Evolutionary conservation across 2,888 invertebrate genomes (phyloP), one percentile per base, ranked within the genome.

Genomic region (Hemistola chrysoprasaria): DNA sequence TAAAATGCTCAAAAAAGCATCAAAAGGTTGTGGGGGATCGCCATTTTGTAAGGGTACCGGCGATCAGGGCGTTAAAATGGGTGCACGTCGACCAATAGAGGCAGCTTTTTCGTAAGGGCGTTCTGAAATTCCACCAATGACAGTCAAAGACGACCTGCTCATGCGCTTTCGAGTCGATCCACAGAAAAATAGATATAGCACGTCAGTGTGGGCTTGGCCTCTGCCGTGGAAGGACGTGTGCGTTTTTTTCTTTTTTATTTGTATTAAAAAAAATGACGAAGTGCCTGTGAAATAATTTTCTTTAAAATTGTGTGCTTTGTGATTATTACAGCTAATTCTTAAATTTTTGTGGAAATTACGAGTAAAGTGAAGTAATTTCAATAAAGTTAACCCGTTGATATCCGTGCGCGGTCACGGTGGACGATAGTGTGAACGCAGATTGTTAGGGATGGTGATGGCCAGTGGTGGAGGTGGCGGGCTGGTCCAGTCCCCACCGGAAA

Each of bases 401-500:
- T 32, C 11, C 16, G 26, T 35, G 21, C 40, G 40, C 35, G 35
- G 20, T 25, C 27, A 10, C 30, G 35, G 54, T 59, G 47, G 61
- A n/a, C n/a, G n/a, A n/a, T n/a, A n/a, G 67, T 66, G 60, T 63
- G 40, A 26, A 27, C 40, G 36, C 37, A 36, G 33, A 46, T 33
- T 61, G 62, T 62, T 62, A 56, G 68, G 68, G 74, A 88, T 88
- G 87, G 88, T 88, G 76, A 88, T 88, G 88, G 88, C 88, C 65
- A 86, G 83, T 62, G 81, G 84, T 6, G 82, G 82, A 28, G 86
- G 85, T 80, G 87, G 88, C 59, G 88, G 86, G 63, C 87, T 88
- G 74, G 85, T 88, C 53, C 87, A 88, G 85, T 87, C 88, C 84
- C 88, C 88, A 82, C 87, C 88, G 40, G 88, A 87, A 47, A 86